phyloP scores from a whole-genome alignment of 2,888 invertebrate species.

The Macrophya annulata region DNA sequence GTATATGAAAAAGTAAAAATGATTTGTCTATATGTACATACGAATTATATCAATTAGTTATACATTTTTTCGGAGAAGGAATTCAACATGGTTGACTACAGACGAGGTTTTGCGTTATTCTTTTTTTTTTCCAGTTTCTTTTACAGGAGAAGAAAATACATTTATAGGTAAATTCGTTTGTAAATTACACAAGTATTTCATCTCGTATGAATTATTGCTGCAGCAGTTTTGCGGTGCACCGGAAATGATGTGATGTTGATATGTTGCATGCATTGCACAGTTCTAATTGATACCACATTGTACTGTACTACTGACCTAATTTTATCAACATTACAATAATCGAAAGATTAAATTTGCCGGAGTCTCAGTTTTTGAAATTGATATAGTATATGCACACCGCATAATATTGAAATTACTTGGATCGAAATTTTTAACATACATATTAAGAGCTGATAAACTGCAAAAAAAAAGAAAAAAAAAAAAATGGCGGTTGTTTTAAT shows the following conservation, averaged over 20 bases:
- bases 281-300: constrained; percentile 16
- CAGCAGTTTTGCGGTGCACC: not conserved
- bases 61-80: not conserved
- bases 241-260: not conserved
- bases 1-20: not conserved
- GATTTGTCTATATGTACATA: not conserved
- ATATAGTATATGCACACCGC: not conserved
- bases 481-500: not conserved
- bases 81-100: not conserved
- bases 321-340: constrained; percentile 12
- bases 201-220: not conserved
- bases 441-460: not conserved
- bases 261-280: not conserved
- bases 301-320: constrained; percentile 12
- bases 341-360: not conserved
- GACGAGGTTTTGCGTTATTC: not conserved
- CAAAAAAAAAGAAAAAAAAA: not conserved
- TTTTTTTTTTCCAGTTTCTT: not conserved
- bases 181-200: too few relatives aligned
- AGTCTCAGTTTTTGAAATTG: not conserved
- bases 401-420: not conserved
- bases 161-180: not conserved
- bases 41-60: not conserved
- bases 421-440: not conserved
- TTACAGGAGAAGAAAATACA: not conserved